phyloP scores from a whole-genome alignment of 2,888 invertebrate species.

The Cylloceria caligata region DNA sequence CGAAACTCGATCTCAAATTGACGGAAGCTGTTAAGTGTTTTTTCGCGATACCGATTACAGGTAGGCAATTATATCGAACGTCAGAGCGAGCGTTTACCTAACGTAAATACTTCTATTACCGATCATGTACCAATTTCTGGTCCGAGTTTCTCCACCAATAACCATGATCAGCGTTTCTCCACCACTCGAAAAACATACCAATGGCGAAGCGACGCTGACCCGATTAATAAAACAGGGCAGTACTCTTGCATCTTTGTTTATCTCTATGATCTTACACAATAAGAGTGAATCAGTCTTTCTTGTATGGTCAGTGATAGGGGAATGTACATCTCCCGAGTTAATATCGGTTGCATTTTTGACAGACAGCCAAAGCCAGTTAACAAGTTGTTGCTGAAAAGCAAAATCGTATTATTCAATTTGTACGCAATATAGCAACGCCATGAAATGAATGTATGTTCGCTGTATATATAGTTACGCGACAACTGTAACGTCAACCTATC shows the following conservation, averaged over 20 bases:
- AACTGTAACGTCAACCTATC: not conserved
- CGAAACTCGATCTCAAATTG: not conserved
- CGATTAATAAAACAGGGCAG: no score
- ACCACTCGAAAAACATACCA: no score
- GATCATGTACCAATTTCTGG: no score
- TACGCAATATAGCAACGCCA: not conserved
- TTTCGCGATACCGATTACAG: not conserved
- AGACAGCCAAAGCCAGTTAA: not conserved
- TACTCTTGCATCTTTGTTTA: no score
- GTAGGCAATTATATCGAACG: constrained; percentile 1
- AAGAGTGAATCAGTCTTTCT: no score
- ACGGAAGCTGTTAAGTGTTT: not conserved
- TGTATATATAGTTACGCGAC: not conserved
- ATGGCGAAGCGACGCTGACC: no score
- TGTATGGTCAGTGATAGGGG: no score
- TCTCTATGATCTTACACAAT: no score
- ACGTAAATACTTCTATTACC: not conserved
- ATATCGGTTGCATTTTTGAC: no score
- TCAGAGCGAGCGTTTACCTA: not conserved
- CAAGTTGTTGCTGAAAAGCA: not conserved
- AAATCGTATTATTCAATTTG: not conserved
- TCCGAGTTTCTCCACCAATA: no score
- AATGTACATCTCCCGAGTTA: no score
- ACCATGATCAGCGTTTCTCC: no score
- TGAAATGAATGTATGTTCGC: not conserved